Base-by-base conservation (phyloP, 2,113 vertebrate species). In the Heptranchias perlo region DNA sequence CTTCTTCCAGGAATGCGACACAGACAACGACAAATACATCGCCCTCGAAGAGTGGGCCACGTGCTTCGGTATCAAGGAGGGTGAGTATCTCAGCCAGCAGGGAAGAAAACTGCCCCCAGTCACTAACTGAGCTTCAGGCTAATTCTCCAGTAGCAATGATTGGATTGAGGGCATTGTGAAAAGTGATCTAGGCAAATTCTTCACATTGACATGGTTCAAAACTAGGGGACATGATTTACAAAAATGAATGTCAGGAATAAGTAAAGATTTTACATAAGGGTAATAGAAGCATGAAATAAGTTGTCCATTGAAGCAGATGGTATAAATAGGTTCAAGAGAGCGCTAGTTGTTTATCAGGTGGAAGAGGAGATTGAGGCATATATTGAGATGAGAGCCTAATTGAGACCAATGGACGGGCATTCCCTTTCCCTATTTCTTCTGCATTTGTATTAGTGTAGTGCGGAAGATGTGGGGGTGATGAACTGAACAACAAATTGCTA, bases 11-110 rank as follows among this genome's bases (percentile, higher is more conserved):
- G 97, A 98, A 96, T 99, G 99, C 0, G 99, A 99, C 96, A 97
- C 98, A 96, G 99, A 99, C 97, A 97, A 97, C 0, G 99, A 99
- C 98, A 99, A 99, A 96, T 99, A 99, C 98, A 99, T 99, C 14
- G 98, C 99, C 96, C 98, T 99, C 97, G 99, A 99, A 39, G 99
- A 99, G 97, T 99, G 99, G 99, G 99, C 98, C 96, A 96, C 97
- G 97, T 99, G 99, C 98, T 99, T 99, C 0, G 99, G 99, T 98
- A 98, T 99, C 97, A 99, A 99, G 97, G 98, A 99, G 96, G 96
- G 99, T 99, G 97, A 99, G 99, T 99, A 82, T 94, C 65, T 0
- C 64, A 52, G 44, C 1, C 94, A 35, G 76, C n/a, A 8, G 23
- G 0, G 0, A 47, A 73, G 23, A 39, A 58, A 11, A 11, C 31